Evolutionary conservation across 2,888 invertebrate species (phyloP).

Genomic region (Brachynemurus nebulosus): DNA sequence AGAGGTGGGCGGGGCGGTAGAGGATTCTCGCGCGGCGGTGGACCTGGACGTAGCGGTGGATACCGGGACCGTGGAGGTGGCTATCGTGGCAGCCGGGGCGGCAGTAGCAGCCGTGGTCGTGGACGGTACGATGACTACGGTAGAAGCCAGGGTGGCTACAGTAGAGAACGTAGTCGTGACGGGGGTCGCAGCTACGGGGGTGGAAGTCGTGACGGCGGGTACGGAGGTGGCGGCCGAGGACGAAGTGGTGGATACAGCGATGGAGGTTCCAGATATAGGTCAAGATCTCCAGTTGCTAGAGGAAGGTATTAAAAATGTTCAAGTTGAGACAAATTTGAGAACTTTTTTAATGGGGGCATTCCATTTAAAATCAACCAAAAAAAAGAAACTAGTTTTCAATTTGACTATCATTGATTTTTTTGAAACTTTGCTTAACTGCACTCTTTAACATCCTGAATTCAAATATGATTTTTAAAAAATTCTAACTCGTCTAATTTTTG

Average conservation of each 20-base stretch:
- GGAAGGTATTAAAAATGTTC: slow-evolving; percentile 15
- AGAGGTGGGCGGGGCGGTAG: slow-evolving; percentile 39
- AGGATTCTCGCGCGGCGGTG: slow-evolving; percentile 34
- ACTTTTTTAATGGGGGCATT: no score
- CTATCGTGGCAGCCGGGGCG: slow-evolving; percentile 37
- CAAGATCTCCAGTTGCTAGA: slow-evolving; percentile 17
- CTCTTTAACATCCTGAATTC: no score
- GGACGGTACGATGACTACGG: slow-evolving; percentile 28
- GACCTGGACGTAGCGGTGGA: slow-evolving; percentile 30
- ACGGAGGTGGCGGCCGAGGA: slow-evolving; percentile 30
- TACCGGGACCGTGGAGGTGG: slow-evolving; percentile 32
- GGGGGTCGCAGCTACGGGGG: slow-evolving; percentile 25
- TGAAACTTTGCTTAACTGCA: no score
- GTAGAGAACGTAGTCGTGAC: slow-evolving; percentile 27
- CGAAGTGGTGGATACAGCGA: slow-evolving; percentile 17
- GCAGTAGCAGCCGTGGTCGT: slow-evolving; percentile 30
- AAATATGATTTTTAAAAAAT: no score
- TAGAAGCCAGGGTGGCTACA: slow-evolving; percentile 26
- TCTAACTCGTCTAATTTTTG: no score
- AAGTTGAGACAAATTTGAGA: no score
- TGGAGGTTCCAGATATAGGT: slow-evolving; percentile 15
- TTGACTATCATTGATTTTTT: no score
- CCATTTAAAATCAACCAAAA: no score
- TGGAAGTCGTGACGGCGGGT: slow-evolving; percentile 19
- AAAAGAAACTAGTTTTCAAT: no score